Base-by-base conservation (phyloP, 2,113 vertebrate genomes). In the Hyperopisus bebe region DNA sequence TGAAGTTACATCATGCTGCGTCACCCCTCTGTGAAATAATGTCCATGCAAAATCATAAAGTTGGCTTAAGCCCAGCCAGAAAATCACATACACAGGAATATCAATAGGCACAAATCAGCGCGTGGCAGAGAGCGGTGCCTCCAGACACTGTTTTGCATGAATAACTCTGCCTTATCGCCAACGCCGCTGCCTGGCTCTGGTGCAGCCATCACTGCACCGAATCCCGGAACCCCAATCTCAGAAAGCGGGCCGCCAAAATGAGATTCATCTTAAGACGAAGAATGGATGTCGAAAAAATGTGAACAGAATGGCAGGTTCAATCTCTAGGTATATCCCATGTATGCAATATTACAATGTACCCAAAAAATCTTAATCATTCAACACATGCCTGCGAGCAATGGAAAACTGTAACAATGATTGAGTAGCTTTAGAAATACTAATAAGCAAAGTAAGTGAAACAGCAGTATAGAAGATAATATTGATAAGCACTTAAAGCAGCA, bases 181-280 rank as follows among this genome's bases (percentile, higher is more conserved):
- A 48, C 9, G 24, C 83, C 1, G 10, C n/a, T 24, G 44, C 9
- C 27, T 31, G n/a, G 3, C 27, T 74, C 21, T 46, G 24, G 42
- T 11, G 19, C 83, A 85, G 44, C 24, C 15, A 11, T 47, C 83
- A 5, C 46, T 27, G 44, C 46, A 48, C 10, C 44, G 2, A 48
- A 86, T 86, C 83, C 74, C n/a, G 13, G 47, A 31, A 10, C 24
- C 47, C 47, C n/a, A 13, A 31, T 86, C 47, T 50, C 83, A 5
- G 83, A 86, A 27, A 24, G 42, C 19, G 44, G 19, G 5, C 8
- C 21, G 11, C 44, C 19, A 10, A n/a, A 47, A 48, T 5, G 27
- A 31, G 77, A 62, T 86, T 85, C 55, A 86, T 85, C 66, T 89
- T 27, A 21, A 53, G 88, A 82, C 21, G 42, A 55, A 51, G 48